Evolutionary conservation across 1,140 invertebrate genomes (phyloP).

Genomic region (Cherax quadricarinatus): DNA sequence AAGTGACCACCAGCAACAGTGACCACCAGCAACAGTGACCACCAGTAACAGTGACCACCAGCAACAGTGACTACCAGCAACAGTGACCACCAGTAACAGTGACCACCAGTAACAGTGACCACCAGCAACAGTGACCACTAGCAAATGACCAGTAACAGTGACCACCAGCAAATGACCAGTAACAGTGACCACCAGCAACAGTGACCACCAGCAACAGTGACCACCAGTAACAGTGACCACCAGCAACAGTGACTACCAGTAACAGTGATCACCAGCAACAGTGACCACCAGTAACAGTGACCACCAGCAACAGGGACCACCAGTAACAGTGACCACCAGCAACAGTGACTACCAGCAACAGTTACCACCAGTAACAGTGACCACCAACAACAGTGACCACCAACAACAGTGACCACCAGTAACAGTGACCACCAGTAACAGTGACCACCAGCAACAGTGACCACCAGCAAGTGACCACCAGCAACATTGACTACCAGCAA

Average conservation of each 20-base stretch:
- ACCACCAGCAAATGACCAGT: not conserved
- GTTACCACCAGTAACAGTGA: not conserved
- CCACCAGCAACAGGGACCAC: too few relatives aligned
- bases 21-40: not conserved
- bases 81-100: not conserved
- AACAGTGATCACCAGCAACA: too few relatives aligned
- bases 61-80: not conserved
- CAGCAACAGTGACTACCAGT: not conserved
- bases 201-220: not conserved
- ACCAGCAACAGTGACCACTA: too few relatives aligned
- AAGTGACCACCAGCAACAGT: too few relatives aligned
- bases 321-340: not conserved
- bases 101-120: too few relatives aligned
- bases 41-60: not conserved
- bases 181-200: not conserved
- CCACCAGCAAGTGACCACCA: not conserved
- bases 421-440: not conserved
- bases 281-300: too few relatives aligned
- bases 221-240: not conserved
- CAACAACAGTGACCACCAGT: not conserved
- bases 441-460: not conserved
- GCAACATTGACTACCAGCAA: not conserved
- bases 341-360: not conserved
- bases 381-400: not conserved
- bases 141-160: too few relatives aligned